These are phyloP conservation scores for Parnassius smintheus DNA, from an alignment of 2,888 invertebrate species.

Conservation along the genomic window DNA sequence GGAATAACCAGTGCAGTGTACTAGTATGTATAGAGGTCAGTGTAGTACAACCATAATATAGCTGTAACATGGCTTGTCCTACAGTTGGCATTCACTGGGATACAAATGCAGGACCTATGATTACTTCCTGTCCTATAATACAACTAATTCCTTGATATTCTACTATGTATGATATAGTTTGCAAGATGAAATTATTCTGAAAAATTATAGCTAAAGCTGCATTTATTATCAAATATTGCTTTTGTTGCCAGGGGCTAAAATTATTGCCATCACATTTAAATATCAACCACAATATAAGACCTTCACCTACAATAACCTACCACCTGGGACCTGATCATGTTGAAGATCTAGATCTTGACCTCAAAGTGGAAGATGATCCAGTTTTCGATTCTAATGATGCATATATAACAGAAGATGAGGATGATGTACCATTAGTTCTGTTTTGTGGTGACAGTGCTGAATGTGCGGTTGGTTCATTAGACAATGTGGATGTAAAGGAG, in stretches of 20 bases:
- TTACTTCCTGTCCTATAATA: no score
- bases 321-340: constrained; percentile 10
- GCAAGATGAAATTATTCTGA: no score
- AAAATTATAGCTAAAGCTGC: no score
- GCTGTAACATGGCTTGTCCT: no score
- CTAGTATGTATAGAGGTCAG: no score
- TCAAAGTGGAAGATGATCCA: constrained; percentile 27
- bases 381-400: constrained; percentile 10
- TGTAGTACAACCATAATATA: no score
- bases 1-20: no score
- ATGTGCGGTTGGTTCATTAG: constrained; percentile 16
- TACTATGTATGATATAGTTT: no score
- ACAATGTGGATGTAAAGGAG: constrained; percentile 17
- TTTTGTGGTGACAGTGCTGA: constrained; percentile 30
- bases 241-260: background rate
- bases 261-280: background rate
- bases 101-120: no score
- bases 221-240: no score
- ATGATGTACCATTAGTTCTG: constrained; percentile 36
- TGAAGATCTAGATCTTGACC: background rate
- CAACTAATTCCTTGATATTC: no score
- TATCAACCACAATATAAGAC: constrained; percentile 1
- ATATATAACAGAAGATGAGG: constrained; percentile 30
- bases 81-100: no score
- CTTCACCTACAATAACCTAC: constrained; percentile 12